phyloP scores from a whole-genome alignment of 2,888 invertebrate genomes.

The Parascotia fuliginaria region DNA sequence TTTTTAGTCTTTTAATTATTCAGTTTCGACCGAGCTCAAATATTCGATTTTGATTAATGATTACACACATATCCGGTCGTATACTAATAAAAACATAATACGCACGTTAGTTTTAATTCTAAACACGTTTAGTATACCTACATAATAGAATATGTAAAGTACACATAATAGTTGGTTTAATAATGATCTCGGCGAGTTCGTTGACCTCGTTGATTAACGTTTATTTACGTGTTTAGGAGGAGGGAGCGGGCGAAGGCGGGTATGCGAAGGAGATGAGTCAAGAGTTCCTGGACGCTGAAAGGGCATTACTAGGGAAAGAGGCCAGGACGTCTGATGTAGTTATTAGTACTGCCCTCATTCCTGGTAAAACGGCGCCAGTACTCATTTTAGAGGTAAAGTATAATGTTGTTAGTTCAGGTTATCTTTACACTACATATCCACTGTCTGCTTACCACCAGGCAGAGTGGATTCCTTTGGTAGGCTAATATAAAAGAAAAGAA shows the following conservation, averaged over 20 bases:
- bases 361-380: constrained; percentile 93
- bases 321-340: constrained; percentile 94
- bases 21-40: neutral
- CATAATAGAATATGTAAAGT: neutral
- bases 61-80: neutral
- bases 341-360: constrained; percentile 95
- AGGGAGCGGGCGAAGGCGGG: constrained; percentile 88
- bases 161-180: neutral
- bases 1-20: too few relatives aligned
- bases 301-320: constrained; percentile 94
- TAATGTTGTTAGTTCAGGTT: too few relatives aligned
- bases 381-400: constrained; percentile 90
- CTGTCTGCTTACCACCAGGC: too few relatives aligned
- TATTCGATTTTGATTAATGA: neutral
- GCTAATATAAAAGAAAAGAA: too few relatives aligned
- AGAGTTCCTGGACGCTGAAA: constrained; percentile 94
- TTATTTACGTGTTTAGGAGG: constrained; percentile 80
- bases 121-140: constrained; percentile 1
- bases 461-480: too few relatives aligned
- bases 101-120: neutral
- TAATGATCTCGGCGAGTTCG: constrained; percentile 5
- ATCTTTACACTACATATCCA: too few relatives aligned
- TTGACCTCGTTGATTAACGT: constrained; percentile 21
- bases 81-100: neutral
- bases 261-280: constrained; percentile 94